Percentiles rank a stretch among this genome's conserved stretches.
Conservation (phyloP, 2,113 vertebrate species). For the Uropsilus gracilis region DNA sequence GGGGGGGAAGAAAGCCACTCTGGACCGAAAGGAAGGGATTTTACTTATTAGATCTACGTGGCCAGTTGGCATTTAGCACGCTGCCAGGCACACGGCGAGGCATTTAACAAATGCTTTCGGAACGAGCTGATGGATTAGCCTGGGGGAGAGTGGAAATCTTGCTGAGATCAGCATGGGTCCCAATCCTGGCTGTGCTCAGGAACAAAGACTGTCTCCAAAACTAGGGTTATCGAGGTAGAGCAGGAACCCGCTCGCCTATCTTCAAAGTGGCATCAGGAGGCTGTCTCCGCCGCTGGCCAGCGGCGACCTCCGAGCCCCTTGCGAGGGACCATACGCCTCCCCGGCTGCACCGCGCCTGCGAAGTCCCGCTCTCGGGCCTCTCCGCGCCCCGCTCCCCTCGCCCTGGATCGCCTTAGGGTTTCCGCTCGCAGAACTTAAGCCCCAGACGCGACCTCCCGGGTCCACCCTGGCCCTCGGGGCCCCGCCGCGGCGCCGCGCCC, state of each 20-base stretch:
- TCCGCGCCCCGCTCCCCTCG: background rate
- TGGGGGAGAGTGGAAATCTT: background rate
- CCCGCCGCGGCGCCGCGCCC: background rate
- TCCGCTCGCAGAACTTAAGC: background rate
- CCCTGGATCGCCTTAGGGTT: background rate
- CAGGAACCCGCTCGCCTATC: background rate
- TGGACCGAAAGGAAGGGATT: background rate
- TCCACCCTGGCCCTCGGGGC: background rate
- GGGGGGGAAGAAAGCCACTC: background rate
- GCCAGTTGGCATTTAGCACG: background rate
- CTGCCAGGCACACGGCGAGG: constrained; percentile 32
- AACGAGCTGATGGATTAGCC: background rate
- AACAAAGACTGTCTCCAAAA: constrained; percentile 39
- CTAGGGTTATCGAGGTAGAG: background rate
- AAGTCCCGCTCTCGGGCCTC: background rate
- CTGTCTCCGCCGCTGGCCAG: background rate
- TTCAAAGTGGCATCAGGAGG: background rate
- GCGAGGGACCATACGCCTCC: rapidly evolving
- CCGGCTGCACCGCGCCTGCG: background rate
- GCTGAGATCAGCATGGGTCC: background rate
- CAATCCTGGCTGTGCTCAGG: background rate
- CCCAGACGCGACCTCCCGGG: background rate
- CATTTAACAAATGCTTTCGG: background rate
- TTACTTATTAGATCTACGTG: background rate
- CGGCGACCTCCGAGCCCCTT: background rate